Base-by-base conservation (phyloP, 2,113 vertebrate species). In the Osmerus eperlanus region DNA sequence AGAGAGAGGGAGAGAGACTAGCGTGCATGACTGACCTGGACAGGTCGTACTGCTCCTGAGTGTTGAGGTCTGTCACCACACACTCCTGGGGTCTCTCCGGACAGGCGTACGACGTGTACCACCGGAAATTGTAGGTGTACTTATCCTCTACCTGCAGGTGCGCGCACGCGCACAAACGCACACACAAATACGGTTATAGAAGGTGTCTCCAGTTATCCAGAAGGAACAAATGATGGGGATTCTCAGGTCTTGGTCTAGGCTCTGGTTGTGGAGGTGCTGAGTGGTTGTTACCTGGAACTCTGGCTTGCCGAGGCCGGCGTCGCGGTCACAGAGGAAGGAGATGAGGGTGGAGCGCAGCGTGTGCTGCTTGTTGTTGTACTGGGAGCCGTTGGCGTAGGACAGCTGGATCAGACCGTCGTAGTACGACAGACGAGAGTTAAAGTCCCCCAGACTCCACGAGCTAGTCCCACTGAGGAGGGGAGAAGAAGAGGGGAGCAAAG, bases 71-170 rank as follows among this genome's bases (percentile, higher is more conserved):
- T 0, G 94, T 98, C 84, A 96, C 97, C 75, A 97, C 21, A 69
- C 97, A 99, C 83, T 97, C 96, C 65, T 95, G 82, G 0, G 94
- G 93, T 68, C 94, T 89, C 80, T 94, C 94, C 0, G 96, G 96
- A 85, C 97, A 99, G 7, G 95, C 96, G n/a, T 94, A 92, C 32
- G 95, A 94, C 1, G 96, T 98, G 59, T 98, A 96, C 96, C 96
- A 98, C 67, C 87, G 94, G 85, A 99, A 98, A 88, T 97, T 98
- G 73, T 99, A 99, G 0, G 96, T 95, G 62, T 91, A 92, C 0
- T 88, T 89, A 75, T 97, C 96, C 85, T 99, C 97, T 7, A 82
- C 67, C 96, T 98, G 77, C 8, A 61, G 61, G 52, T 18, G 41
- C 1, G 9, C 41, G 11, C 59, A n/a, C 56, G 58, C 65, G 36